Percentiles rank a stretch among this genome's conserved stretches.
Conservation (phyloP, 2,113 vertebrate species). For the Myrmecophaga tridactyla region DNA sequence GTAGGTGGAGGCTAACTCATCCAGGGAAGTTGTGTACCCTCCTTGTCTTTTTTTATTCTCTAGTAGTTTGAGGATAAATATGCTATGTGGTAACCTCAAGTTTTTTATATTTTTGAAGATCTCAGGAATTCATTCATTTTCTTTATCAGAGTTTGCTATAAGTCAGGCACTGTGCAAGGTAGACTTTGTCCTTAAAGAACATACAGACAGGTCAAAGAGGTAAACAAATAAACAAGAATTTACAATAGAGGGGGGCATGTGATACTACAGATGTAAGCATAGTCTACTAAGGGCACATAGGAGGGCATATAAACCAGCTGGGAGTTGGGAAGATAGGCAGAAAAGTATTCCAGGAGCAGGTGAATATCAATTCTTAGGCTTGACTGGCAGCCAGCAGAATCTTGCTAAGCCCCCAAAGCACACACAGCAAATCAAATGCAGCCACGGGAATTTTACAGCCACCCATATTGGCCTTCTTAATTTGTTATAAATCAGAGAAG, state of each 20-base stretch:
- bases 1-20: neutral
- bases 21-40: neutral
- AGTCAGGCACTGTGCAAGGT: neutral
- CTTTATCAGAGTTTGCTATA: neutral
- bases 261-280: neutral
- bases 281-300: neutral
- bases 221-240: neutral
- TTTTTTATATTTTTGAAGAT: neutral
- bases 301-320: fast-evolving
- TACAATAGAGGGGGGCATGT: neutral
- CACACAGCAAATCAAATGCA: neutral
- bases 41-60: neutral
- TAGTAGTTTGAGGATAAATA: neutral
- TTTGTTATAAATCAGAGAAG: neutral
- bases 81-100: neutral
- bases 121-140: neutral
- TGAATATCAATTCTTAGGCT: neutral
- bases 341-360: neutral
- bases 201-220: neutral
- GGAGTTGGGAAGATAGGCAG: neutral
- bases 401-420: neutral
- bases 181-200: neutral
- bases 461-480: neutral
- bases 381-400: neutral
- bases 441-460: neutral